phyloP scores from a whole-genome alignment of 2,797 vertebrate genomes.

The Microhierax caerulescens region DNA sequence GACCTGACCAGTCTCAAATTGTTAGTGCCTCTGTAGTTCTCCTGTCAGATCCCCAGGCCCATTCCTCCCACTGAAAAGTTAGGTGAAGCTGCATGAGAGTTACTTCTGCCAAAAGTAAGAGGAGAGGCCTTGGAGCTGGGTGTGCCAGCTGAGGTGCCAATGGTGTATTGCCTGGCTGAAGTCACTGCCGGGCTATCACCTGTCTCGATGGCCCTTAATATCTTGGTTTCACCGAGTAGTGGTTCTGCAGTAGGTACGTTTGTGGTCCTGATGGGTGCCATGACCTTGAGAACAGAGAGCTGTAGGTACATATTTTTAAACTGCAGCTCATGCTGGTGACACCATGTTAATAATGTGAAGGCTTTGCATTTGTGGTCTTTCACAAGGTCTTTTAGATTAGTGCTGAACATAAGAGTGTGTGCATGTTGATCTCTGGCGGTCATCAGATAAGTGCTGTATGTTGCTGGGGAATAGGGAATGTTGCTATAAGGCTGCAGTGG shows the following conservation, averaged over 20 bases:
- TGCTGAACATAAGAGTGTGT: background rate
- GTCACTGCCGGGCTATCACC: background rate
- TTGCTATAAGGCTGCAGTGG: background rate
- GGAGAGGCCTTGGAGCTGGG: background rate
- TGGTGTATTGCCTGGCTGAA: background rate
- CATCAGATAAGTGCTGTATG: accelerated
- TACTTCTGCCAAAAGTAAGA: background rate
- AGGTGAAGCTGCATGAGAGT: background rate
- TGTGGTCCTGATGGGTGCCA: background rate
- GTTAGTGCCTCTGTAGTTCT: background rate
- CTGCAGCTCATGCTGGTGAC: background rate
- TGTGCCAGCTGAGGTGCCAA: background rate
- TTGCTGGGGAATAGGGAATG: background rate
- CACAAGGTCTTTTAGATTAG: background rate
- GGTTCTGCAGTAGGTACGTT: background rate
- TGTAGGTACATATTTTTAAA: background rate
- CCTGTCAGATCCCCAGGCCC: background rate
- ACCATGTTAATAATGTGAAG: accelerated
- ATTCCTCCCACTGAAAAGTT: background rate
- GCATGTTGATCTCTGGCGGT: background rate
- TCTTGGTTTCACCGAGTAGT: background rate
- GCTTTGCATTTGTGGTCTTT: background rate
- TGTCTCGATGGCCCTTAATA: background rate
- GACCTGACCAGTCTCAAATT: background rate
- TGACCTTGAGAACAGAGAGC: background rate